Percentiles rank a stretch among this genome's conserved stretches.
These are phyloP conservation scores for Probaryconus sp. DNA, from an alignment of 1,140 invertebrate species.

Conservation along the genomic window DNA sequence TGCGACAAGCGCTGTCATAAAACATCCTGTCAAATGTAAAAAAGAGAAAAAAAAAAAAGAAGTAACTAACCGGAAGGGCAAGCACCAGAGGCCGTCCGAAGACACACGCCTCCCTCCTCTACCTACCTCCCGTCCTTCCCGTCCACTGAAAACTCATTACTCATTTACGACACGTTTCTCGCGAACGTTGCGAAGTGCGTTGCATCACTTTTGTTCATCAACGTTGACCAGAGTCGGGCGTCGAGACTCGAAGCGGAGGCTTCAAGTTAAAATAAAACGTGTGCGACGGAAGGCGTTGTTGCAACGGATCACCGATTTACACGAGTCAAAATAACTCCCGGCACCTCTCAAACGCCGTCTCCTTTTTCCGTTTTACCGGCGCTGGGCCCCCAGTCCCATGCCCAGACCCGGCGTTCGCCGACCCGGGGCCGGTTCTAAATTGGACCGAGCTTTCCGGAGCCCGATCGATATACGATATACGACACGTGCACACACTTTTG, in stretches of 20 bases:
- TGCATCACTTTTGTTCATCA: constrained; percentile 46
- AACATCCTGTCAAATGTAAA: constrained; percentile 21
- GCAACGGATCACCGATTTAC: constrained; percentile 50
- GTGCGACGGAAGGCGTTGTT: constrained; percentile 28
- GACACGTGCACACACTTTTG: constrained; percentile 45
- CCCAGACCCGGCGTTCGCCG: not conserved
- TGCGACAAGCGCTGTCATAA: constrained; percentile 13
- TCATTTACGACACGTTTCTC: constrained; percentile 20
- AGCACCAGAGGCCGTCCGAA: too few species aligned
- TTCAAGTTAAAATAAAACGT: constrained; percentile 52
- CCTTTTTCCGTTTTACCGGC: not conserved
- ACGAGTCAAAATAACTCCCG: constrained; percentile 56
- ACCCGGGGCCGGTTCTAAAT: constrained; percentile 8
- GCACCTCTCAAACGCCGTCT: constrained; percentile 23
- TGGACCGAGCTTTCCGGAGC: constrained; percentile 7
- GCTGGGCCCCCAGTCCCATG: not conserved
- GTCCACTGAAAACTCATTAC: constrained; percentile 12
- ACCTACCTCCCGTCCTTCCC: constrained; percentile 23
- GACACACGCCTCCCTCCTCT: too few species aligned
- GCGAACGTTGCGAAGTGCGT: constrained; percentile 14
- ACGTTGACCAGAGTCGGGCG: constrained; percentile 30
- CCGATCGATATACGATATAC: constrained; percentile 26
- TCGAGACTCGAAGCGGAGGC: constrained; percentile 19
- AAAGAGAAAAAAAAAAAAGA: too few species aligned
- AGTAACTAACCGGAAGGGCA: too few species aligned